A percentile compares a stretch with the other conserved stretches of the same genome.
These are phyloP conservation scores for Salvelinus fontinalis DNA, from an alignment of 2,113 vertebrate species.

Conservation along the genomic window DNA sequence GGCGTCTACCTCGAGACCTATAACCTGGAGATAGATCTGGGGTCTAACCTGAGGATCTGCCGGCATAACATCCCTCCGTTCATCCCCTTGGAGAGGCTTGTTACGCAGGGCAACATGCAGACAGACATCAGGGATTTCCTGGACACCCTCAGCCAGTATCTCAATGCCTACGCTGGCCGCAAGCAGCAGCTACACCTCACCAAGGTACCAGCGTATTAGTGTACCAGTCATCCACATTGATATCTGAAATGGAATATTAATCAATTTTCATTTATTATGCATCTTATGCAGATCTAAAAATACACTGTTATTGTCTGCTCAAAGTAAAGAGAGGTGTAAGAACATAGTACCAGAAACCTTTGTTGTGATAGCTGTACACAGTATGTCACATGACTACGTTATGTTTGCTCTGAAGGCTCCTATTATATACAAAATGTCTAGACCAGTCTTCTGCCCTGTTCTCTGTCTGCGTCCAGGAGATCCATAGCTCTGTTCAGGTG, in stretches of 20 bases:
- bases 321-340: too few relatives aligned
- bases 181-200: slow-evolving; percentile 70
- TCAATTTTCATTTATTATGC: too few relatives aligned
- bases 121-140: slow-evolving; percentile 61
- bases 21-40: slow-evolving; percentile 69
- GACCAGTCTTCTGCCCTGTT: not conserved
- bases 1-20: slow-evolving; percentile 68
- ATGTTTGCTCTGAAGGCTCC: too few relatives aligned
- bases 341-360: too few relatives aligned
- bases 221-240: too few relatives aligned
- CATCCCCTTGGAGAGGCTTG: slow-evolving; percentile 63
- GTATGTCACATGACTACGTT: not conserved
- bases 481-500: slow-evolving; percentile 59
- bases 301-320: not conserved
- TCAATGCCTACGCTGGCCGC: slow-evolving; percentile 70
- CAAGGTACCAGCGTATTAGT: slow-evolving; percentile 63
- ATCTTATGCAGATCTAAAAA: not conserved
- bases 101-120: slow-evolving; percentile 53
- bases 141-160: slow-evolving; percentile 57
- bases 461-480: slow-evolving; percentile 53
- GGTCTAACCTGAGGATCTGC: slow-evolving; percentile 53
- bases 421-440: too few relatives aligned
- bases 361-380: too few relatives aligned
- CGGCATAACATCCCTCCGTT: slow-evolving; percentile 75
- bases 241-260: too few relatives aligned